Evolutionary conservation across 2,888 invertebrate genomes (phyloP), one percentile per base, ranked within the genome.

Genomic region (Brenthis hecate): DNA sequence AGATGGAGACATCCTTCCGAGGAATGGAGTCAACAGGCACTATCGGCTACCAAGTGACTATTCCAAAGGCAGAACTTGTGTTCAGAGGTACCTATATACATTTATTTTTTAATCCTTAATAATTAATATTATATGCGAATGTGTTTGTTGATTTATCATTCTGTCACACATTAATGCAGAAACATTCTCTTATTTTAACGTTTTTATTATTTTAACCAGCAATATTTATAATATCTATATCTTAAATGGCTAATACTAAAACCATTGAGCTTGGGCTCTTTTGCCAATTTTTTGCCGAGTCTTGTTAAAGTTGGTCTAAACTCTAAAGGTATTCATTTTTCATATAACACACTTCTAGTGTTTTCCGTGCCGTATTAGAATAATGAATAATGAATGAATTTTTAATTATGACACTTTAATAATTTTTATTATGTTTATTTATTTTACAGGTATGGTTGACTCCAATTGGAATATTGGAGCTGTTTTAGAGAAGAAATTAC

Each of bases 391-490:
- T 19, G 1, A 19, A 19, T 19, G 1, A 19, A 19, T 19, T 19
- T 19, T 19, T 28, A 28, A 28, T 28, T 28, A 28, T 4, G 4
- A 4, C 28, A 28, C 28, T 28, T 28, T 4, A 5, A 28, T 28
- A 28, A 28, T 28, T 0, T 5, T 28, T 28, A 36, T 28, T 28
- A 36, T 57, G 55, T 6, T 14, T 48, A 0, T 43, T 11, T 1
- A 53, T 67, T 78, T 78, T 4, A 1, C 87, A 98, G 99, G 98
- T 80, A 97, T 97, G 89, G 94, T 98, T 64, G 98, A 98, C 87
- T 96, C 97, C 56, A 98, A 98, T 86, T 98, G 98, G 97, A 97
- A 96, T 74, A 96, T 99, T 13, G 98, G 97, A 65, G 98, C 97
- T 0, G 97, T 98, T 2, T 88, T 99, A 78, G 99, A 99, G 89